Conservation (phyloP, 2,113 vertebrate species). For the Platysteira castanea region DNA sequence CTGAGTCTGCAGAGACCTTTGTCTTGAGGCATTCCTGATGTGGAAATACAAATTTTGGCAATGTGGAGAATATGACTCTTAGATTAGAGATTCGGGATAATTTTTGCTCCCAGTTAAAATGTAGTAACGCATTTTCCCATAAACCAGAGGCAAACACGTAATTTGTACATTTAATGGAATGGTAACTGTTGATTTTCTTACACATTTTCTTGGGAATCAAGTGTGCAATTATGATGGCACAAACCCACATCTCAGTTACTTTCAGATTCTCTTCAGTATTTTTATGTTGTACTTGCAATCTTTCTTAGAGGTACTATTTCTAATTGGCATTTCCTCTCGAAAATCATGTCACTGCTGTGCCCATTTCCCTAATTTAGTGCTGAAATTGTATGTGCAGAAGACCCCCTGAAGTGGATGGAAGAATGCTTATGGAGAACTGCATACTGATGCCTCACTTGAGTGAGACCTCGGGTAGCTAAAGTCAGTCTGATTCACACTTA, state of each 20-base stretch:
- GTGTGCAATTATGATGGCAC: not conserved
- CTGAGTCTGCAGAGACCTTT: not conserved
- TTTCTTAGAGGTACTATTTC: not conserved
- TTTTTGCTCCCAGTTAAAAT: not conserved
- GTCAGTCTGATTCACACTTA: not conserved
- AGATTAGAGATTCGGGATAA: not conserved
- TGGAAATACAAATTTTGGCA: not conserved
- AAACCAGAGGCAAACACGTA: not conserved
- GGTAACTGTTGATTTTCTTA: not conserved
- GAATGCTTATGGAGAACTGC: not conserved
- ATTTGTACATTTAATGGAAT: not conserved
- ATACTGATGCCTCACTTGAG: not conserved
- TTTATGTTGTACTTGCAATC: not conserved
- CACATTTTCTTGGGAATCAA: not conserved
- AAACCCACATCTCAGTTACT: not conserved
- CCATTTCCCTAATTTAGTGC: not conserved
- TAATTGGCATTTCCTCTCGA: not conserved
- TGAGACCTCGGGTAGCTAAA: not conserved
- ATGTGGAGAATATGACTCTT: not conserved
- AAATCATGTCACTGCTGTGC: not conserved
- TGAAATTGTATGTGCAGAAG: not conserved
- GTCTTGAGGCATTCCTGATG: not conserved
- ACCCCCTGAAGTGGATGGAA: not conserved
- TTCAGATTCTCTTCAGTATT: not conserved
- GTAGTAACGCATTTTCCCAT: not conserved